Evolutionary conservation across 2,113 vertebrate genomes (phyloP).

Genomic region (Hirundichthys speculiger): DNA sequence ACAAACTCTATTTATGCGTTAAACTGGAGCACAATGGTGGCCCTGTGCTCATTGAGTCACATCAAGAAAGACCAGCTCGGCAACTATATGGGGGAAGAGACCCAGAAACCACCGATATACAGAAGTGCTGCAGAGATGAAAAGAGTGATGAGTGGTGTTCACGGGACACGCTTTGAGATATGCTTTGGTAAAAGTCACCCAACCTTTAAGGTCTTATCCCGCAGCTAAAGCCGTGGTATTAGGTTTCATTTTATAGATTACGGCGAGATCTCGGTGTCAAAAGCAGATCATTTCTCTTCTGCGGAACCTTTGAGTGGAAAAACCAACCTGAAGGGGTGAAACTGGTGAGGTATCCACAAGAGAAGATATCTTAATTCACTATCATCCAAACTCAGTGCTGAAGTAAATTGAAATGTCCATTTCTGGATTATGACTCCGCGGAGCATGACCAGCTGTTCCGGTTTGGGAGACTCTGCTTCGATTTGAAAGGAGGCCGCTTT

Average conservation of each 20-base stretch:
- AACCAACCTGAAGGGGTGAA: slow-evolving; percentile 24
- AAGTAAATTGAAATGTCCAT: slow-evolving; percentile 64
- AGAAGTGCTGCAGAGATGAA: slow-evolving; percentile 46
- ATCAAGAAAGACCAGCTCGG: slow-evolving; percentile 55
- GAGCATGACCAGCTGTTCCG: slow-evolving; percentile 37
- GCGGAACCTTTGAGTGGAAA: slow-evolving; percentile 27
- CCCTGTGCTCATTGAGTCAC: slow-evolving; percentile 55
- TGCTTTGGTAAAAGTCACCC: slow-evolving; percentile 47
- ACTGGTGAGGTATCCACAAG: slow-evolving; percentile 25
- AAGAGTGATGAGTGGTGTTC: slow-evolving; percentile 37
- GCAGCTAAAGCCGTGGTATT: slow-evolving; percentile 52
- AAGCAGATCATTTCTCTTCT: slow-evolving; percentile 45
- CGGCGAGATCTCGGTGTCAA: slow-evolving; percentile 49
- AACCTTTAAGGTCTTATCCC: slow-evolving; percentile 56
- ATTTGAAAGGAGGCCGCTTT: not conserved
- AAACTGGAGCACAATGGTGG: slow-evolving; percentile 41
- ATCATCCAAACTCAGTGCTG: slow-evolving; percentile 41
- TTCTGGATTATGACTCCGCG: slow-evolving; percentile 55
- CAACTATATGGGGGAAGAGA: slow-evolving; percentile 41
- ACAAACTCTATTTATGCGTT: slow-evolving; percentile 21
- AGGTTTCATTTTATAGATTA: slow-evolving; percentile 66
- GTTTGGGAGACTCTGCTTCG: slow-evolving; percentile 8
- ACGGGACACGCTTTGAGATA: slow-evolving; percentile 39
- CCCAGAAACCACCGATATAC: slow-evolving; percentile 40
- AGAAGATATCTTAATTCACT: slow-evolving; percentile 52